Evolutionary conservation across 1,140 invertebrate species (phyloP).

Genomic region (Tetramorium parvispinum): DNA sequence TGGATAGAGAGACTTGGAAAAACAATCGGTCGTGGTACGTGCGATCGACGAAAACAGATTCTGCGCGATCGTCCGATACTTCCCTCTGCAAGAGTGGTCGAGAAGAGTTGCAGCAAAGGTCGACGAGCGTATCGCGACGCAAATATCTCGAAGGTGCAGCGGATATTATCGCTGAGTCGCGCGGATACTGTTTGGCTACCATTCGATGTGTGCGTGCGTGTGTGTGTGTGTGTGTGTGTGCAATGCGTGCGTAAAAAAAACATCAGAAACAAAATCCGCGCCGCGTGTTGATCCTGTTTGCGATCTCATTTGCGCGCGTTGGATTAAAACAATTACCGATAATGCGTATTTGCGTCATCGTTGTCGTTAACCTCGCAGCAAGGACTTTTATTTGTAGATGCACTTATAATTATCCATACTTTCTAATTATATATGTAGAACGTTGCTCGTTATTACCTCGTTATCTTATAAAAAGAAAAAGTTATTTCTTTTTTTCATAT

Average conservation of each 20-base stretch:
- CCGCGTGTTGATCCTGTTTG: background rate
- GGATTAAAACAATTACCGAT: constrained; percentile 11
- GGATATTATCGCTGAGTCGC: constrained; percentile 16
- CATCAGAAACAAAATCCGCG: background rate
- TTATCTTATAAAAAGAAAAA: constrained; percentile 1
- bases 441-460: background rate
- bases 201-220: background rate
- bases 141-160: constrained; percentile 45
- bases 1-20: constrained; percentile 37
- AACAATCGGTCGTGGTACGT: constrained; percentile 46
- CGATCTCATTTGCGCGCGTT: constrained; percentile 10
- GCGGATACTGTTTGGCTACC: background rate
- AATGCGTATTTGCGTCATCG: constrained; percentile 26
- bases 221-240: no score
- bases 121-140: constrained; percentile 20
- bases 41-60: constrained; percentile 52
- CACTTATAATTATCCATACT: constrained; percentile 3
- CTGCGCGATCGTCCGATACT: background rate
- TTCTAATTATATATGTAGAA: background rate
- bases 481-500: background rate
- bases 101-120: background rate
- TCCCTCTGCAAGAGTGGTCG: background rate
- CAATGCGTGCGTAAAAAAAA: background rate
- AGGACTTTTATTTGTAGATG: constrained; percentile 15
- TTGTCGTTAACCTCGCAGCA: constrained; percentile 6